Evolutionary conservation across 2,888 invertebrate genomes (phyloP).

Genomic region (Scaptomyza reducta): DNA sequence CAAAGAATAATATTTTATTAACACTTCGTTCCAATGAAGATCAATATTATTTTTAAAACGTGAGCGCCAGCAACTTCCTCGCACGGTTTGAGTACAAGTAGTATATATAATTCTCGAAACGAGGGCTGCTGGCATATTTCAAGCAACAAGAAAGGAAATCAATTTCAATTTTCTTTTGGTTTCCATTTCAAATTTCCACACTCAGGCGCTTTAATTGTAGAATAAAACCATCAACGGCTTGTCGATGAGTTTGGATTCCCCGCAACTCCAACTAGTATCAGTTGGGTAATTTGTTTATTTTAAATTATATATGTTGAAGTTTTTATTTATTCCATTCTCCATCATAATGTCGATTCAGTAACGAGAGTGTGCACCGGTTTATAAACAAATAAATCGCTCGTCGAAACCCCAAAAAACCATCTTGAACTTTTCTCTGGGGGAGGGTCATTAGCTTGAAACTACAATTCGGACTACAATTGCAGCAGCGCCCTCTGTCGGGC

Average conservation of each 20-base stretch:
- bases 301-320: slow-evolving; percentile 77
- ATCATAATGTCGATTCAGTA: slow-evolving; percentile 41
- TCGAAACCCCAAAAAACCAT: slow-evolving; percentile 16
- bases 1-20: slow-evolving; percentile 70
- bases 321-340: slow-evolving; percentile 66
- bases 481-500: slow-evolving; percentile 42
- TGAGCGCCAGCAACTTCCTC: slow-evolving; percentile 61
- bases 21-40: slow-evolving; percentile 76
- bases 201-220: slow-evolving; percentile 60
- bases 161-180: slow-evolving; percentile 54
- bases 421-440: slow-evolving; percentile 20
- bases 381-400: slow-evolving; percentile 62
- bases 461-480: slow-evolving; percentile 22
- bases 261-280: slow-evolving; percentile 38
- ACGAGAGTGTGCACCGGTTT: slow-evolving; percentile 18
- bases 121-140: slow-evolving; percentile 62
- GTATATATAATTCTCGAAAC: background rate
- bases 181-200: slow-evolving; percentile 25
- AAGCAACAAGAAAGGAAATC: slow-evolving; percentile 67
- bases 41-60: slow-evolving; percentile 76
- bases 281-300: slow-evolving; percentile 70
- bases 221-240: slow-evolving; percentile 70
- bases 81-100: slow-evolving; percentile 36
- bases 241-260: slow-evolving; percentile 38
- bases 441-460: slow-evolving; percentile 55